Evolutionary conservation across 30 jellyfish, hydroid and myxozoan genomes (phyloP), one percentile per base, ranked within the genome.

Genomic region (Hydra vulgaris): DNA sequence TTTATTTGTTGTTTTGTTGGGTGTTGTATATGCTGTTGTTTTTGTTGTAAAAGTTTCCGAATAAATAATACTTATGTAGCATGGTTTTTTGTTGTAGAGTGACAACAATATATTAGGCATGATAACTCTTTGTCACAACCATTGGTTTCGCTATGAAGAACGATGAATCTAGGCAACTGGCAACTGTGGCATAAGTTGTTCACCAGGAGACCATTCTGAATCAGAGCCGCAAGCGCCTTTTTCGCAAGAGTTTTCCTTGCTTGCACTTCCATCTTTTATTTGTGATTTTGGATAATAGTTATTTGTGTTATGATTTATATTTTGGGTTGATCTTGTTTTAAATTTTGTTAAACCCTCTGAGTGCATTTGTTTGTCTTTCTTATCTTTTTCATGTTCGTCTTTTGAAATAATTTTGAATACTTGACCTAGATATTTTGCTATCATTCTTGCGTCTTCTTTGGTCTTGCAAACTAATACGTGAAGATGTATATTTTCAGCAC

Each of bases 381-480:
- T 91, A 70, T 91, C 98, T 68, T 74, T 77, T 74, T 80, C 79
- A 70, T 91, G 98, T 69, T 82, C 23, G 81, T 86, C 96, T 20
- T 81, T 86, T 21, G 96, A 86, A 0, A 91, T 86, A 22, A 80
- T 86, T 68, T 72, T 82, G 87, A 91, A 91, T 15, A 91, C 79
- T 61, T 91, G 95, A 77, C 88, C 88, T 53, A 91, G 66, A 24
- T 55, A 68, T 80, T 91, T 91, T 17, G 98, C 98, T 23, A 91
- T 70, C 27, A 69, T 24, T 74, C 84, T 91, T 70, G 98, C 95
- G 21, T 86, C 98, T 74, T 91, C 96, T 55, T 83, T 86, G 70
- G 89, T 84, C 71, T 88, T 83, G 76, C 98, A 91, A 21, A 91
- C 89, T 24, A 91, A 54, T 25, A 91, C 96, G 77, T 91, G 98